Evolutionary conservation across 2,113 vertebrate species (phyloP).

Genomic region (Cyanoramphus novaezelandiae): DNA sequence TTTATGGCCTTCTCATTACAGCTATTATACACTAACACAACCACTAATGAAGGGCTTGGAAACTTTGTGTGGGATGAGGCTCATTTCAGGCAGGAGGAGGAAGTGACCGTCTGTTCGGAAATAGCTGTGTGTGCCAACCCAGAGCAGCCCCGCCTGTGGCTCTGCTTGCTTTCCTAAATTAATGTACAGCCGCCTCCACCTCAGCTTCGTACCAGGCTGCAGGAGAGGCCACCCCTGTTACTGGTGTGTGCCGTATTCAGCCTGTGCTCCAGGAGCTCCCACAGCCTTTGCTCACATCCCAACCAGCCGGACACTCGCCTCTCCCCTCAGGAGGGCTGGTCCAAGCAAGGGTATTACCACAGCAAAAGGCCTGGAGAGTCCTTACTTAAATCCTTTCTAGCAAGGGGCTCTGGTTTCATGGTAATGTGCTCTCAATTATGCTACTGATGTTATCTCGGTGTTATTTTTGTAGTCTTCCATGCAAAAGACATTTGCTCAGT

Average conservation of each 20-base stretch:
- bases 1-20: constrained; percentile 83
- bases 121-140: constrained; percentile 49
- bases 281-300: fast-evolving
- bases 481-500: not conserved
- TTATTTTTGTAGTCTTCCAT: not conserved
- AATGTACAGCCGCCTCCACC: not conserved
- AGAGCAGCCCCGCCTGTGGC: not conserved
- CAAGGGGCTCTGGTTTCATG: not conserved
- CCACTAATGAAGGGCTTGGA: constrained; percentile 81
- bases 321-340: not conserved
- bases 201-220: not conserved
- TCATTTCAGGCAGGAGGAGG: constrained; percentile 71
- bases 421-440: not conserved
- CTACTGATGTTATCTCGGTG: not conserved
- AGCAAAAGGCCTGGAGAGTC: not conserved
- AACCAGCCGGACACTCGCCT: fast-evolving
- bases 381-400: not conserved
- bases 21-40: constrained; percentile 82
- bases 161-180: not conserved
- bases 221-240: not conserved
- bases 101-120: constrained; percentile 71
- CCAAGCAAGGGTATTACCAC: fast-evolving
- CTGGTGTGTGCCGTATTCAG: fast-evolving
- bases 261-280: fast-evolving
- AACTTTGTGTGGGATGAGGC: constrained; percentile 71